A percentile compares a stretch with the other conserved stretches of the same genome.
phyloP scores from a whole-genome alignment of 1,140 invertebrate genomes.

The Drosophila sproati region DNA sequence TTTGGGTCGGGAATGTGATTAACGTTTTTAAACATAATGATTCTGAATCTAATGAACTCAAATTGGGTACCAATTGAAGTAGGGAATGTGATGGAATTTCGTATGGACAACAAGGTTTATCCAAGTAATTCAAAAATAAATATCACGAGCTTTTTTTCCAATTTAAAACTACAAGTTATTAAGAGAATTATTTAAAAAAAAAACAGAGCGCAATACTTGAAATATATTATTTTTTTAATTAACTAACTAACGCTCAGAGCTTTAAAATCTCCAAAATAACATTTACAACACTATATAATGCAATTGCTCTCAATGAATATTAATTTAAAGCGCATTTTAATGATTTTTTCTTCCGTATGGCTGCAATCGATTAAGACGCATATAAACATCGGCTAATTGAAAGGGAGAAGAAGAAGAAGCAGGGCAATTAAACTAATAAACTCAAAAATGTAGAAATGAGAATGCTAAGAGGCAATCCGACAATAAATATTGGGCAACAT shows the following conservation, averaged over 20 bases:
- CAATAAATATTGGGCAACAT: constrained; percentile 72
- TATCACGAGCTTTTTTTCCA: no score
- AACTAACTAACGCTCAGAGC: no score
- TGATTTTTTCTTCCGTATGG: constrained; percentile 17
- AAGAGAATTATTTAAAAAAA: no score
- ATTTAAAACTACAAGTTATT: no score
- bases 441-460: constrained; percentile 14
- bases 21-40: neutral
- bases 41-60: neutral
- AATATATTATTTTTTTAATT: no score
- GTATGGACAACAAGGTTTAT: no score
- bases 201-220: no score
- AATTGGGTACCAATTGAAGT: no score
- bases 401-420: neutral
- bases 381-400: neutral
- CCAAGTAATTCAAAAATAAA: no score
- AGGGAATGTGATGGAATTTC: no score
- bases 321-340: constrained; percentile 28
- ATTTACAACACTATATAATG: constrained; percentile 14
- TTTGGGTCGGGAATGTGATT: neutral
- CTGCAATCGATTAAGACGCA: constrained; percentile 4
- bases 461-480: constrained; percentile 24
- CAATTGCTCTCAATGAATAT: constrained; percentile 11
- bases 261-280: neutral
- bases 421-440: constrained; percentile 56